Base-by-base conservation (phyloP, 2,113 vertebrate species). In the Pyrgilauda ruficollis region DNA sequence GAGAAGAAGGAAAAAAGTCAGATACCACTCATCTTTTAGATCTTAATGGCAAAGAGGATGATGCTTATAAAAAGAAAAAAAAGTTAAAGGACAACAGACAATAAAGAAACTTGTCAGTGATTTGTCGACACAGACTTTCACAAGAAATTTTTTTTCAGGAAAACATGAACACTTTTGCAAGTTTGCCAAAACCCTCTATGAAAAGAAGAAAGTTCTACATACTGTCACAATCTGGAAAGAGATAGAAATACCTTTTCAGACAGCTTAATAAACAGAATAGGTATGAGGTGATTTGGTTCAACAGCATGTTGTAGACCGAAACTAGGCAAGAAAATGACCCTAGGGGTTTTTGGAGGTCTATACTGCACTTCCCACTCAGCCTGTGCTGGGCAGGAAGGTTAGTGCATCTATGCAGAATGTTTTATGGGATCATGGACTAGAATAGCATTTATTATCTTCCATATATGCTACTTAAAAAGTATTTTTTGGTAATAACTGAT, bases 311-410 rank as follows among this genome's bases (percentile, higher is more conserved):
- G 47, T 35, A 53, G 10, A 12, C 7, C 62, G 63, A 77, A 76
- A 74, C 13, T 35, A 27, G 0, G 0, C 9, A 41, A n/a, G 24
- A 56, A 69, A 66, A 24, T 49, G 33, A 28, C 24, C 13, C 12
- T 49, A 37, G 1, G 21, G 35, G 8, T 12, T 58, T 23, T 35
- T 86, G 31, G 19, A 81, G 55, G 43, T 52, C 68, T 15, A 26
- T 9, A 6, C 11, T 43, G 24, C 28, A 58, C 20, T 77, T 87
- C 35, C 8, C 26, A 67, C 11, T 61, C 21, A 89, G 3, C 6
- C 10, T 77, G 13, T 74, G 9, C 41, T 73, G 22, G 24, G 5
- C 12, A 52, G n/a, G 15, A 64, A 74, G 8, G 13, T 47, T 52
- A 47, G 21, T 24, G 11, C 7, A 47, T 41, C 37, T 68, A 33